These are phyloP conservation scores for Aepyceros melampus DNA, from an alignment of 2,113 vertebrate genomes.

Conservation along the genomic window DNA sequence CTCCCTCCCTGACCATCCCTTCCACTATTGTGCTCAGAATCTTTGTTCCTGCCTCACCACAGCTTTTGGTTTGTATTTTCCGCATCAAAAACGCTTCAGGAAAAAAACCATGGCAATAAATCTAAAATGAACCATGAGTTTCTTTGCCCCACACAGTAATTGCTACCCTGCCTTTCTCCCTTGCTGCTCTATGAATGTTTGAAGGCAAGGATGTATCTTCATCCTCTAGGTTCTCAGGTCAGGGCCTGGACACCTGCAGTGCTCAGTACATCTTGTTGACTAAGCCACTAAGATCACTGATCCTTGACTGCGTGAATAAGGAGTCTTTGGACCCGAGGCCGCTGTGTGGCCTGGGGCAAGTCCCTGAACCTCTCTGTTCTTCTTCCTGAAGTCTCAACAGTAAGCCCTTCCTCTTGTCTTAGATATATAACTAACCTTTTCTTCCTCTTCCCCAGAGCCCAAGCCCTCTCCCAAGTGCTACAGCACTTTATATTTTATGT, in stretches of 20 bases:
- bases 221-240: not conserved
- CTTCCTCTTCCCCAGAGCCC: not conserved
- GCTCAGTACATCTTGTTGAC: not conserved
- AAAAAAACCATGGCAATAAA: not conserved
- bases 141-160: fast-evolving
- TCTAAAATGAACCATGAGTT: not conserved
- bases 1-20: not conserved
- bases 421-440: not conserved
- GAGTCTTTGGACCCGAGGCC: not conserved
- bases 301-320: fast-evolving
- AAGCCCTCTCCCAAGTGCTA: not conserved
- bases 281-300: not conserved
- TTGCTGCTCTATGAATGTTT: not conserved
- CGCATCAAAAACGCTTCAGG: not conserved
- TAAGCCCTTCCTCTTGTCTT: not conserved
- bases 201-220: not conserved
- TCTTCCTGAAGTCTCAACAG: not conserved
- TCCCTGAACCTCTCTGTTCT: not conserved
- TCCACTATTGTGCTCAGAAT: not conserved
- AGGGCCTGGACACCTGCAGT: not conserved
- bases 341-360: not conserved
- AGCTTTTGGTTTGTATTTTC: not conserved
- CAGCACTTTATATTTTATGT: not conserved
- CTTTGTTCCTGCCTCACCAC: not conserved
- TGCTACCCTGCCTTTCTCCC: not conserved